phyloP scores from a whole-genome alignment of 1,140 invertebrate species.

The Hycleus phaleratus region DNA sequence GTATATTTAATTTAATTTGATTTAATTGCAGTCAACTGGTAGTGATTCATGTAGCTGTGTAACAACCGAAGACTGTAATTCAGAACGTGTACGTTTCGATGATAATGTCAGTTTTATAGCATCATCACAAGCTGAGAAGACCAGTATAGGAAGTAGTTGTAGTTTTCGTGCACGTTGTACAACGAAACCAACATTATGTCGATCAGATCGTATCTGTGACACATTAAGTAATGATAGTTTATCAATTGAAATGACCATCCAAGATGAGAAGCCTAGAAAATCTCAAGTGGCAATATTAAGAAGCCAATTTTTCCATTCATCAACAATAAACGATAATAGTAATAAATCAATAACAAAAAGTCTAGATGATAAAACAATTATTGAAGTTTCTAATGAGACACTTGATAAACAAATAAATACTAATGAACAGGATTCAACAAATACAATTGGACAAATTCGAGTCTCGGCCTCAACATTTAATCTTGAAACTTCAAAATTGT shows the following conservation, averaged over 20 bases:
- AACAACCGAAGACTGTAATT: conserved; percentile 50
- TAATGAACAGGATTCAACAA: neutral
- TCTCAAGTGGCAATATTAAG: conserved; percentile 32
- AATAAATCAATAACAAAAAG: conserved; percentile 28
- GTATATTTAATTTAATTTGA: too few relatives aligned
- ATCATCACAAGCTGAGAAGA: conserved; percentile 32
- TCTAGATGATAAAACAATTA: conserved; percentile 35
- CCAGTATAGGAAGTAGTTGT: conserved; percentile 38
- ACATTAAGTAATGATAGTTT: conserved; percentile 36
- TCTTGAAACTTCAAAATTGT: conserved; percentile 15
- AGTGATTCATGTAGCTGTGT: conserved; percentile 37
- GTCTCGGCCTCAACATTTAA: neutral
- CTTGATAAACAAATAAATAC: conserved; percentile 26
- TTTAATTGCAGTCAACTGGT: conserved; percentile 27
- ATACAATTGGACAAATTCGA: neutral
- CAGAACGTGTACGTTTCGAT: conserved; percentile 51
- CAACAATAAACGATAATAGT: conserved; percentile 14
- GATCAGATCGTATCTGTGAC: conserved; percentile 21
- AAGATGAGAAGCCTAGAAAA: conserved; percentile 31
- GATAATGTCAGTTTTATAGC: conserved; percentile 44
- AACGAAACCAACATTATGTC: conserved; percentile 5
- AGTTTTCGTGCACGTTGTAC: conserved; percentile 31
- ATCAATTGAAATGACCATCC: conserved; percentile 30
- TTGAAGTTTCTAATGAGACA: conserved; percentile 37
- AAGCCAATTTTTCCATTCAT: conserved; percentile 37